phyloP scores from a whole-genome alignment of 1,140 invertebrate species.

The Drosophila kurseongensis region DNA sequence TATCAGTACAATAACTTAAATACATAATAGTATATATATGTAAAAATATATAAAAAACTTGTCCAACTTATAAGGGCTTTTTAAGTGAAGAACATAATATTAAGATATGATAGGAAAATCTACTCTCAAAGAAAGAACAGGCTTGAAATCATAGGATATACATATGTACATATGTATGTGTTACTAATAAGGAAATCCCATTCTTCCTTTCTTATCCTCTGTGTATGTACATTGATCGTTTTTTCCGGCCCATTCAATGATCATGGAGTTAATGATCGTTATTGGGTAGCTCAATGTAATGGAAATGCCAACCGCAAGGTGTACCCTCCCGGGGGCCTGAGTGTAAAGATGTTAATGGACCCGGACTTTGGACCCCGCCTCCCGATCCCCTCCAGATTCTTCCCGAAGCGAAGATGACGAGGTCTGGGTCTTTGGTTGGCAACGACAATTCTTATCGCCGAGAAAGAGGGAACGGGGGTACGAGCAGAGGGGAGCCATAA shows the following conservation, averaged over 20 bases:
- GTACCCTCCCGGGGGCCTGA: constrained; percentile 3
- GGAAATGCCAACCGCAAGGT: constrained; percentile 36
- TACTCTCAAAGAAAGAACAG: too few species aligned
- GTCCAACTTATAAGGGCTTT: background rate
- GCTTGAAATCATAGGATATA: too few species aligned
- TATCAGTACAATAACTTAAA: too few species aligned
- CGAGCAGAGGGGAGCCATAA: constrained; percentile 5
- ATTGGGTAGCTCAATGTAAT: constrained; percentile 3
- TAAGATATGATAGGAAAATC: too few species aligned
- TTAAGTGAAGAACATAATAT: background rate
- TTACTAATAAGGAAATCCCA: background rate
- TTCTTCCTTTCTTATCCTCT: background rate
- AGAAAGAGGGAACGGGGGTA: background rate
- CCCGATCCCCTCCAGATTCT: background rate
- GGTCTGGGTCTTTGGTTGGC: constrained; percentile 20
- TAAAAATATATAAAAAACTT: too few species aligned
- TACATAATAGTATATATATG: too few species aligned
- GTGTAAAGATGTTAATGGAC: constrained; percentile 27
- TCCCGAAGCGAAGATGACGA: constrained; percentile 26
- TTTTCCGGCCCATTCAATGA: background rate
- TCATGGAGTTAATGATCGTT: constrained; percentile 5
- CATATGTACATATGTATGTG: too few species aligned
- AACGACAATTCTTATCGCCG: constrained; percentile 35
- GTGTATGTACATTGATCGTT: constrained; percentile 2
- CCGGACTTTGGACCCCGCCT: constrained; percentile 28